Conservation (phyloP, 2,113 vertebrate genomes). For the Barnardius zonarius region DNA sequence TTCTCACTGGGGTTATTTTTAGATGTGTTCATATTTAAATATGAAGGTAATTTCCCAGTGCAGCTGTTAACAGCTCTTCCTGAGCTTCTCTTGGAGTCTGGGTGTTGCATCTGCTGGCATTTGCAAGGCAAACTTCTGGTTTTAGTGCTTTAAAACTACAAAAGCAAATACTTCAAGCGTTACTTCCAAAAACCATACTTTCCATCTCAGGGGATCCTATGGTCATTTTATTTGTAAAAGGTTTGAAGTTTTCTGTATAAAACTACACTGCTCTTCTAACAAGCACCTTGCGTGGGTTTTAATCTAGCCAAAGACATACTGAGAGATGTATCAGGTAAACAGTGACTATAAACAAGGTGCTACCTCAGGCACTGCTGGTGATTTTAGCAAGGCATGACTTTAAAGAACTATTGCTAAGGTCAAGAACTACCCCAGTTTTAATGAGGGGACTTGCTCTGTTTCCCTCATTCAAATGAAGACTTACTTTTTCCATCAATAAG, state of each 20-base stretch:
- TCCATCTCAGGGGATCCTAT: neutral
- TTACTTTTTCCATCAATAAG: neutral
- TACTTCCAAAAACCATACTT: neutral
- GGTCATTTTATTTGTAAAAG: neutral
- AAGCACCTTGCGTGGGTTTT: neutral
- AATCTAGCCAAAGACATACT: neutral
- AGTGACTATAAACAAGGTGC: neutral
- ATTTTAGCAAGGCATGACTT: neutral
- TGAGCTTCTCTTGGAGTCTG: constrained; percentile 15
- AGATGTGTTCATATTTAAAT: constrained; percentile 38
- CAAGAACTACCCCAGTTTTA: constrained; percentile 1
- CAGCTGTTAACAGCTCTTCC: constrained; percentile 50
- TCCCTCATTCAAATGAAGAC: neutral
- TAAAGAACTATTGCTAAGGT: neutral
- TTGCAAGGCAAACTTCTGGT: constrained; percentile 39
- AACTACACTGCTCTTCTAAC: neutral
- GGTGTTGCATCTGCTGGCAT: constrained; percentile 20
- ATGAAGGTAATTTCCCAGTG: constrained; percentile 43
- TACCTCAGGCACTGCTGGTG: neutral
- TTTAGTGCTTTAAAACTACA: neutral
- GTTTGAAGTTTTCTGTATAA: neutral
- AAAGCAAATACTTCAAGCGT: neutral
- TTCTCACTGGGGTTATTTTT: constrained; percentile 21
- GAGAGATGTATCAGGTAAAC: neutral
- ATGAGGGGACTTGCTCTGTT: neutral